Percentiles rank a stretch among this genome's conserved stretches.
Evolutionary conservation across 2,797 vertebrate species (phyloP).

Genomic region (Mormyrus hasselquistii): DNA sequence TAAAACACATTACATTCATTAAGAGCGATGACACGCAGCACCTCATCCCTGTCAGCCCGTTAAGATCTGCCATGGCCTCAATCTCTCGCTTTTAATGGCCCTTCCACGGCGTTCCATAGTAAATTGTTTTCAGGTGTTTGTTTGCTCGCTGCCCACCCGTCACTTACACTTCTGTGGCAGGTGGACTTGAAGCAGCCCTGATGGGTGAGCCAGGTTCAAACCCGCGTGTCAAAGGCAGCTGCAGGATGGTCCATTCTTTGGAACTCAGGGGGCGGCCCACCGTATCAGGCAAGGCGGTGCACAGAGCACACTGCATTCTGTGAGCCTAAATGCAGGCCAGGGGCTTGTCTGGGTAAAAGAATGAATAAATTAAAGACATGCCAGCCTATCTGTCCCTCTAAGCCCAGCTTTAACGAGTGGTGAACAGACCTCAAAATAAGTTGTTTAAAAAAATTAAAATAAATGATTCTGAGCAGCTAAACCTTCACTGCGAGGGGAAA

Average conservation of each 20-base stretch:
- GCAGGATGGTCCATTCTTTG: background rate
- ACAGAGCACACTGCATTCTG: background rate
- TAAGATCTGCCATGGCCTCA: background rate
- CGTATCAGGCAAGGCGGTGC: background rate
- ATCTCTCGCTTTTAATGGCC: background rate
- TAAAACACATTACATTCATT: background rate
- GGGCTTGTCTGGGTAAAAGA: background rate
- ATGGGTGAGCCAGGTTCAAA: background rate
- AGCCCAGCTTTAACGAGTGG: conserved; percentile 55
- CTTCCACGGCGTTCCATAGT: background rate
- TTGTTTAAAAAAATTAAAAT: conserved; percentile 42
- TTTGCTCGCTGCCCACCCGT: background rate
- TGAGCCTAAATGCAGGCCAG: background rate
- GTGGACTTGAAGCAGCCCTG: background rate
- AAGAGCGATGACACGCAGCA: background rate
- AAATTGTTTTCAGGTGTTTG: background rate
- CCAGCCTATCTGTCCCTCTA: conserved; percentile 50
- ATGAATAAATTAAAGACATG: conserved; percentile 4
- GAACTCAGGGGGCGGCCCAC: background rate
- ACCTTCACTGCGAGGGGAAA: background rate
- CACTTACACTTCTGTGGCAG: background rate
- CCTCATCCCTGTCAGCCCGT: background rate
- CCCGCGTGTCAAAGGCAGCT: background rate
- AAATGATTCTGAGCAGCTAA: conserved; percentile 39
- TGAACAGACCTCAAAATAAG: conserved; percentile 46